phyloP scores from a whole-genome alignment of 1,140 invertebrate genomes.

The Tetramorium alpestre region DNA sequence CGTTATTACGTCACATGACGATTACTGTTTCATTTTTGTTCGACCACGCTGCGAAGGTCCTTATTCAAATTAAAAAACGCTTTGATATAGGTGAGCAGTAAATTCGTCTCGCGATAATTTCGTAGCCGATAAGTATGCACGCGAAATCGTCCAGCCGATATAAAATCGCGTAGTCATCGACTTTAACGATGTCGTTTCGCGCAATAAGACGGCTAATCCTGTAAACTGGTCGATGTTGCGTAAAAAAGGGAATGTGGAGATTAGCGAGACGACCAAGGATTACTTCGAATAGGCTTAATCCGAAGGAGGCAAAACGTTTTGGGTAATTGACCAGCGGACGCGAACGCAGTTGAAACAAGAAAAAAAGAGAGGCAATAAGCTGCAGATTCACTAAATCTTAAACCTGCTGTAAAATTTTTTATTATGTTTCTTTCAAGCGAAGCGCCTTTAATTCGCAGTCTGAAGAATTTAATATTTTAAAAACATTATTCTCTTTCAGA shows the following conservation, averaged over 20 bases:
- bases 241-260: constrained; percentile 62
- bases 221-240: constrained; percentile 36
- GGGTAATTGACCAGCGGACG: constrained; percentile 9
- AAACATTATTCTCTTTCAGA: background rate
- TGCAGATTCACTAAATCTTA: constrained; percentile 36
- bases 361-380: background rate
- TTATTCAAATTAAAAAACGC: constrained; percentile 25
- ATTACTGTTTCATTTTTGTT: background rate
- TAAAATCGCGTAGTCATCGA: constrained; percentile 69
- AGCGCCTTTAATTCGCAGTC: background rate
- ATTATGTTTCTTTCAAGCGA: constrained; percentile 14
- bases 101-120: constrained; percentile 62
- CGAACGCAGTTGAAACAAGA: background rate
- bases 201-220: constrained; percentile 62
- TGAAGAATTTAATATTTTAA: background rate
- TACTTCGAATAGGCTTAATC: constrained; percentile 1
- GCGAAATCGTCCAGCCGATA: constrained; percentile 53
- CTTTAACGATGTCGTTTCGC: constrained; percentile 65
- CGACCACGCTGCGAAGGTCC: background rate
- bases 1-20: background rate
- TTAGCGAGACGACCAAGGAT: constrained; percentile 56
- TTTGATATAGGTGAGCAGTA: constrained; percentile 33
- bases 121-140: constrained; percentile 24
- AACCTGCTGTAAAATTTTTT: constrained; percentile 35
- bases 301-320: constrained; percentile 34